Evolutionary conservation across 2,113 vertebrate genomes (phyloP), one percentile per base, ranked within the genome.

Genomic region (Candoia aspera): DNA sequence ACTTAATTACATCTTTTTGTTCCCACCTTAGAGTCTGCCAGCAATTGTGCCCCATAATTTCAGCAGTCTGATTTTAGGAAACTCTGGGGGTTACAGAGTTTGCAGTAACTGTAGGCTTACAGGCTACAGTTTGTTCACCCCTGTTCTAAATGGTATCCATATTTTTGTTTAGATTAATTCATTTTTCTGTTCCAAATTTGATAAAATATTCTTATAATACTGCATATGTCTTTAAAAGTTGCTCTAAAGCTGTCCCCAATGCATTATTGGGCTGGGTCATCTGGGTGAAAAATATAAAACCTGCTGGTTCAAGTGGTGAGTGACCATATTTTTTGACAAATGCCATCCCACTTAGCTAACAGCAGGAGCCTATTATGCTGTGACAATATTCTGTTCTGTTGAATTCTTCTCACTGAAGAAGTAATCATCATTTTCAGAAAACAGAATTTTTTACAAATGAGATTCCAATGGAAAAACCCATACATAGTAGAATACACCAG

Each of bases 341-440:
- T 95, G 87, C 93, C 93, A 95, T 96, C 93, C 92, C 95, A 94
- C 95, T 97, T 95, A 96, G 89, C 95, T 94, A 96, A 96, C 96
- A 96, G 96, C 95, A 92, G 95, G 96, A 95, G 95, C 94, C 95
- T 95, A 96, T 96, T 96, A 96, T 95, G 94, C 90, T 92, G 84
- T 92, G 90, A 94, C 84, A 95, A 94, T 95, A 95, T 93, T 94
- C 93, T 92, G 26, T 94, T 96, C 79, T 86, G 58, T 58, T 92
- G 89, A 94, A 96, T 92, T 92, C 93, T 96, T 94, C 96, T 97
- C 93, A 95, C 93, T 95, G 95, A 96, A 94, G 84, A 96, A 92
- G 94, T 96, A 96, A 96, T 96, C 88, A 96, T 53, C 85, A 92
- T 96, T 96, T 95, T 94, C 93, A 89, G 83, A 94, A 96, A 91